Percentiles rank a stretch among this genome's conserved stretches.
Conservation (phyloP, 1,140 invertebrate species). For the Subanguina moxae region DNA sequence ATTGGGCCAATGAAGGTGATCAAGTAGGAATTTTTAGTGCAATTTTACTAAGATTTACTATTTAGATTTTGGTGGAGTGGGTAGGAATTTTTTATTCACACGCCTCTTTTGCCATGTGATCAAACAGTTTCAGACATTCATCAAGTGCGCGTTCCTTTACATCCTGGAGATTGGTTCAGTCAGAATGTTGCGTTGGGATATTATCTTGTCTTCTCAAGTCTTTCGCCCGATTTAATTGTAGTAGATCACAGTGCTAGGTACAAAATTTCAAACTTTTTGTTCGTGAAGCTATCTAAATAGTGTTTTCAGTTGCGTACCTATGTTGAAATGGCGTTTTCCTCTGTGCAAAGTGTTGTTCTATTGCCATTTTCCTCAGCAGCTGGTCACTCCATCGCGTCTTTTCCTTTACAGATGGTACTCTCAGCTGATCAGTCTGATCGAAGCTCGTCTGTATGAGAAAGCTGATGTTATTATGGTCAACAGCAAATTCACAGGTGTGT, state of each 20-base stretch:
- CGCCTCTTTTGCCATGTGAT: not conserved
- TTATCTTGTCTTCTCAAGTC: conserved; percentile 38
- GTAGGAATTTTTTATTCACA: not conserved
- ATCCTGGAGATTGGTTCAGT: conserved; percentile 58
- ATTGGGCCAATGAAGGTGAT: conserved; percentile 55
- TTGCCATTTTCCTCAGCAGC: conserved; percentile 58
- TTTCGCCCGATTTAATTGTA: conserved; percentile 54
- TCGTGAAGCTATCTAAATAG: not conserved
- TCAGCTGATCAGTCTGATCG: conserved; percentile 51
- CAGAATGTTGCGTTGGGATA: conserved; percentile 55
- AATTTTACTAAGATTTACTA: not conserved
- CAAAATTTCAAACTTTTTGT: too few species aligned
- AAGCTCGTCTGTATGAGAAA: conserved; percentile 45
- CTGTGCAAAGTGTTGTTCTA: conserved; percentile 53
- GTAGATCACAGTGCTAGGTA: conserved; percentile 56
- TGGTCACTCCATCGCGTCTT: conserved; percentile 58
- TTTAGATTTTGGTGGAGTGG: too few species aligned
- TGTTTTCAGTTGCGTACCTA: conserved; percentile 53
- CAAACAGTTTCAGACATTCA: conserved; percentile 45
- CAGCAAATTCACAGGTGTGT: conserved; percentile 58
- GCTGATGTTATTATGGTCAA: conserved; percentile 58
- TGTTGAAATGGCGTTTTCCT: conserved; percentile 58
- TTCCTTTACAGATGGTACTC: conserved; percentile 59
- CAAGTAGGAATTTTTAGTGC: conserved; percentile 34
- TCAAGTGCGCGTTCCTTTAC: conserved; percentile 45